Conservation (phyloP, 37 sponge, comb jelly and placozoan genomes). For the Dysidea cf. avara region DNA sequence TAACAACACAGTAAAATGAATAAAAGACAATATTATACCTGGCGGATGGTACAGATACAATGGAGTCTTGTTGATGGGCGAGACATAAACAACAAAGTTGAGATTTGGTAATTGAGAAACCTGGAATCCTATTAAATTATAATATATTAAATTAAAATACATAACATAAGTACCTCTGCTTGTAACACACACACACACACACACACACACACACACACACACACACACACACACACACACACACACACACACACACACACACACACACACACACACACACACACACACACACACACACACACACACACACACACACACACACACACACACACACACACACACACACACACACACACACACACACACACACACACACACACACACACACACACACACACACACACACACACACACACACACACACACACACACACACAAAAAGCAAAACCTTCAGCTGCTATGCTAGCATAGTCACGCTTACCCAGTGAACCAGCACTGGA, state of each 20-base stretch:
- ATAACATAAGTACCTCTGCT: neutral
- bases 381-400: neutral
- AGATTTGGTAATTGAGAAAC: conserved; percentile 74
- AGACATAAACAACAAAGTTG: conserved; percentile 77
- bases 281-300: no score
- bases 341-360: neutral
- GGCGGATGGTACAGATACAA: conserved; percentile 11
- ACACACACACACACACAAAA: conserved; percentile 9
- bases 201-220: neutral
- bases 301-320: no score
- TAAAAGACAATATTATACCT: neutral
- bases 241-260: no score
- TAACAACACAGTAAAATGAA: neutral
- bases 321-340: neutral
- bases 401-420: neutral
- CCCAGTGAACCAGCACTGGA: no score
- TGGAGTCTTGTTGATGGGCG: conserved; percentile 46
- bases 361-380: conserved; percentile 4
- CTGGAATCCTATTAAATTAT: conserved; percentile 37
- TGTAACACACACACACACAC: neutral
- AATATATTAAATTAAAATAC: no score
- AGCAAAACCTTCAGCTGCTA: no score
- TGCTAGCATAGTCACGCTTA: no score
- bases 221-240: neutral
- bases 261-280: no score